These are phyloP conservation scores for Dyspetes luteomarginatus DNA, from an alignment of 2,888 invertebrate species.

Conservation along the genomic window DNA sequence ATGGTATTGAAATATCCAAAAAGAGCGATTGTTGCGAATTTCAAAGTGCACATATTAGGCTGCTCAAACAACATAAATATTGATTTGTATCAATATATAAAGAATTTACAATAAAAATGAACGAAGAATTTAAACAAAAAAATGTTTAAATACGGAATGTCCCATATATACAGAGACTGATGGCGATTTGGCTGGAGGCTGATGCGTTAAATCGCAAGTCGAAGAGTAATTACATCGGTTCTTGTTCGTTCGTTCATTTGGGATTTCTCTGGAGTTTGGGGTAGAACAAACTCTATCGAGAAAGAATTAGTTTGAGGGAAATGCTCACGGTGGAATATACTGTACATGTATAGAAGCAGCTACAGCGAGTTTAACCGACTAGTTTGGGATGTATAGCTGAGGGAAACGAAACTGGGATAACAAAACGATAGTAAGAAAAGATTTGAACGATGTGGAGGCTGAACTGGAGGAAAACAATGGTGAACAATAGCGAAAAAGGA, in stretches of 20 bases:
- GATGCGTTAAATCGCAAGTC: slow-evolving; percentile 64
- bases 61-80: too few species aligned
- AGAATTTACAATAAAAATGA: too few species aligned
- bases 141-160: neutral
- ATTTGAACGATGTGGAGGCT: slow-evolving; percentile 28
- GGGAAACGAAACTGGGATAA: slow-evolving; percentile 15
- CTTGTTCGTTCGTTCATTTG: slow-evolving; percentile 59
- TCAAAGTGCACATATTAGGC: too few species aligned
- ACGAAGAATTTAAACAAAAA: too few species aligned
- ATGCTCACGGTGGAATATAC: neutral
- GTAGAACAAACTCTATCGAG: slow-evolving; percentile 38
- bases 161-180: slow-evolving; percentile 8
- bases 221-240: slow-evolving; percentile 69
- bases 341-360: slow-evolving; percentile 25
- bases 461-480: slow-evolving; percentile 19
- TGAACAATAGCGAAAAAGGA: too few species aligned
- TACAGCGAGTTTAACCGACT: slow-evolving; percentile 24
- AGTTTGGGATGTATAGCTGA: slow-evolving; percentile 32
- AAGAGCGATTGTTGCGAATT: too few species aligned
- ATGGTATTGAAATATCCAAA: too few species aligned
- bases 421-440: neutral
- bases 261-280: slow-evolving; percentile 6
- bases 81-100: too few species aligned
- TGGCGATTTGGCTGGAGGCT: slow-evolving; percentile 52
- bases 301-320: slow-evolving; percentile 62